phyloP scores from a whole-genome alignment of 2,113 vertebrate genomes.

The Hipposideros armiger region DNA sequence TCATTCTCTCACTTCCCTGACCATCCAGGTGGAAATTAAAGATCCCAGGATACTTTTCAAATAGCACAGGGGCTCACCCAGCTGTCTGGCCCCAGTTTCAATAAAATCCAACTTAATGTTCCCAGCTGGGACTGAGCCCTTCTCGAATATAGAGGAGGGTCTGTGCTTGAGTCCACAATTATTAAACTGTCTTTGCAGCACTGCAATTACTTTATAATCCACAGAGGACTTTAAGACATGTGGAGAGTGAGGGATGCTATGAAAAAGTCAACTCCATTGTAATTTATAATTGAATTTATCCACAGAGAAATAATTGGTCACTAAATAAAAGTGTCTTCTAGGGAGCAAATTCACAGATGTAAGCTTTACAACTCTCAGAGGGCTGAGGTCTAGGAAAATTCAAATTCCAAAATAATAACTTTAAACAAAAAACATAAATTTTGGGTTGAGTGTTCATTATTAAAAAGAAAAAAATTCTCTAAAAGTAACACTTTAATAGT shows the following conservation, averaged over 20 bases:
- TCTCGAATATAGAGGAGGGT: slow-evolving; percentile 46
- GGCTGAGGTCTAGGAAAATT: slow-evolving; percentile 33
- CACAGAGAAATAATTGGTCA: slow-evolving; percentile 56
- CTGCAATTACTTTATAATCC: slow-evolving; percentile 66
- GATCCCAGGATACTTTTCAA: slow-evolving; percentile 70
- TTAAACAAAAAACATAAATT: not conserved
- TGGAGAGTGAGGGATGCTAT: slow-evolving; percentile 63
- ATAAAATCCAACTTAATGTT: slow-evolving; percentile 65
- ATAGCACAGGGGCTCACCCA: slow-evolving; percentile 53
- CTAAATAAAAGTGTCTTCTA: slow-evolving; percentile 16
- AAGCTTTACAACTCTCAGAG: not conserved
- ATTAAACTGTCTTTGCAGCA: slow-evolving; percentile 35
- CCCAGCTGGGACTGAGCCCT: slow-evolving; percentile 58
- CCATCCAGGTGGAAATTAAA: slow-evolving; percentile 73
- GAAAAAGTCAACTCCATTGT: slow-evolving; percentile 71
- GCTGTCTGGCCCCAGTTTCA: slow-evolving; percentile 49
- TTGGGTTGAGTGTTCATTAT: not conserved
- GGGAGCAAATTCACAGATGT: slow-evolving; percentile 30
- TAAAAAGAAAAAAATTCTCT: not conserved
- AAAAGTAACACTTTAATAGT: not conserved
- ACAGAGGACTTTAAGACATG: slow-evolving; percentile 67
- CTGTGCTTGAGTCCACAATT: slow-evolving; percentile 56
- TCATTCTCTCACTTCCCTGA: slow-evolving; percentile 69
- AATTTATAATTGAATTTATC: slow-evolving; percentile 74
- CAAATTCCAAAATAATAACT: slow-evolving; percentile 25